Evolutionary conservation across 2,113 vertebrate species (phyloP), one percentile per base, ranked within the genome.

Genomic region (Nothobranchius kuhntae): DNA sequence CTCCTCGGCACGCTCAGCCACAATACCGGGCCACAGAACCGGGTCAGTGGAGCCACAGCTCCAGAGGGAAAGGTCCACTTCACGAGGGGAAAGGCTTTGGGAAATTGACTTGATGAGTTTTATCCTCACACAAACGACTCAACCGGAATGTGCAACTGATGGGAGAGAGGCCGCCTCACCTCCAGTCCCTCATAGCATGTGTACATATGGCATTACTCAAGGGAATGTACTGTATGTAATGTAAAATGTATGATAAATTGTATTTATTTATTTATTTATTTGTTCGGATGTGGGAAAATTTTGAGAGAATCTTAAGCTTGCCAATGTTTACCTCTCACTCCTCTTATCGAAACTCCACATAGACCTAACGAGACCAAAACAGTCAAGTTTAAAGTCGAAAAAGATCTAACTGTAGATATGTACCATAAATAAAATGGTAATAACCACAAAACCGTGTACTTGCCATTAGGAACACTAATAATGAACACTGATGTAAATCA

Each of bases 61-160:
- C 83, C 66, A 86, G 86, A 56, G 91, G 89, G 30, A 73, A 86
- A 42, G 77, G 80, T 38, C 89, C 91, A 13, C 86, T 88, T 72
- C 92, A 92, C 15, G 96, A 97, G 78, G 91, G 81, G 45, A 98
- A 96, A 93, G 90, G 92, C 71, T 90, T 91, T 45, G 91, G 90
- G 80, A 98, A 97, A 90, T 91, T 95, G 85, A 97, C 94, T 89
- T 96, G 96, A 93, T 98, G 95, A 94, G 93, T 64, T 38, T 30
- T 36, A 30, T 64, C 51, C 36, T 45, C 45, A 64, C 21, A 66
- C 13, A 36, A 63, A 51, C 67, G 68, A 84, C 73, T 61, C 50
- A 74, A 51, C 26, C 7, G 0, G 56, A 63, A 59, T 7, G 61
- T 73, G 65, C 68, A 78, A 44, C 61, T 67, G 62, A 76, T 40